phyloP scores from a whole-genome alignment of 2,888 invertebrate species.

The Folsomia candida region DNA sequence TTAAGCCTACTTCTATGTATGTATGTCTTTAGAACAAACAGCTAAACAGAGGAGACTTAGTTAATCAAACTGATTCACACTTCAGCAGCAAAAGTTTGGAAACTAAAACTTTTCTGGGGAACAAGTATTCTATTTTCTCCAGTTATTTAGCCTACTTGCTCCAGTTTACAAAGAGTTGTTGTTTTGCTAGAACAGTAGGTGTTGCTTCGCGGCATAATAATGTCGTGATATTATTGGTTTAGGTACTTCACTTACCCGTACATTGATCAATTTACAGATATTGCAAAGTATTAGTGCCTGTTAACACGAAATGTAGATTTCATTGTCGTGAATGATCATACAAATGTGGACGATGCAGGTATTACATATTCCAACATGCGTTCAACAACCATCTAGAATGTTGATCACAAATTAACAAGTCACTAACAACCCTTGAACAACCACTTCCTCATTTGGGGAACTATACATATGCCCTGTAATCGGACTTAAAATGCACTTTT shows the following conservation, averaged over 20 bases:
- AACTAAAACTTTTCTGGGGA: not conserved
- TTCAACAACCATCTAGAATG: not conserved
- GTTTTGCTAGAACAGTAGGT: too few relatives aligned
- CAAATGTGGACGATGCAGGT: not conserved
- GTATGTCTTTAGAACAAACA: not conserved
- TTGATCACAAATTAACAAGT: not conserved
- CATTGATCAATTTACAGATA: too few relatives aligned
- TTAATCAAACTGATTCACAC: slow-evolving; percentile 8
- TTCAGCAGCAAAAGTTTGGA: not conserved
- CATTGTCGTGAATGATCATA: not conserved
- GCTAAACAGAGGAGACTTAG: not conserved
- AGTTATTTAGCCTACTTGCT: not conserved
- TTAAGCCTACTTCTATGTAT: not conserved
- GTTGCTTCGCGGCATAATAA: too few relatives aligned
- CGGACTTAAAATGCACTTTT: too few relatives aligned
- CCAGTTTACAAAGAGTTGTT: too few relatives aligned
- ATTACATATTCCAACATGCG: not conserved
- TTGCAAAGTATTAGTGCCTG: not conserved
- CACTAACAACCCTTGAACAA: not conserved
- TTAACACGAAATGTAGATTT: not conserved
- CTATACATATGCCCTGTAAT: too few relatives aligned
- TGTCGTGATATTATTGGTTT: too few relatives aligned
- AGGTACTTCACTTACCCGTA: too few relatives aligned
- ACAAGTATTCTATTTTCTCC: not conserved
- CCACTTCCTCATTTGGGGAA: too few relatives aligned